Evolutionary conservation across 2,888 invertebrate species (phyloP).

Genomic region (Temnothorax unifasciatus): DNA sequence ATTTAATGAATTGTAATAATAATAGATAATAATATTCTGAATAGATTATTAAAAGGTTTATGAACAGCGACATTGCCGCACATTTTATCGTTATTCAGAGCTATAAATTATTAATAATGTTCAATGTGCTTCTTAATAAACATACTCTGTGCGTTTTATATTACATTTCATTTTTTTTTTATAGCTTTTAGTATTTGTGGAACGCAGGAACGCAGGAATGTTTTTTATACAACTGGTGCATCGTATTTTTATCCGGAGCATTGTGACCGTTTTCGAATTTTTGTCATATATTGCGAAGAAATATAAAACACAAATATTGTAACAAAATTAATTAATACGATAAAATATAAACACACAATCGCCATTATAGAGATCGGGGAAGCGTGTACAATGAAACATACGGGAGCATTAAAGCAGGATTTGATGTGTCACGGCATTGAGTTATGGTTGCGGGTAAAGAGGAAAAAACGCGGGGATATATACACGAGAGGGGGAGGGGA

Average conservation of each 20-base stretch:
- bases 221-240: background rate
- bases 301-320: background rate
- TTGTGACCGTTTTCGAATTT: background rate
- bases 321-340: background rate
- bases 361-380: background rate
- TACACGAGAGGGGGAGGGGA: background rate
- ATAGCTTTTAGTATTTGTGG: background rate
- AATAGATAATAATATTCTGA: background rate
- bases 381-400: background rate
- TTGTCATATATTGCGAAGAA: background rate
- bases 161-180: background rate
- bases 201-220: background rate
- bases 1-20: background rate
- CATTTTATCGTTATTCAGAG: background rate
- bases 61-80: background rate
- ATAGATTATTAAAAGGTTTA: background rate
- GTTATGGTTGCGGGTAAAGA: background rate
- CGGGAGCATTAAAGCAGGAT: background rate
- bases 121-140: background rate
- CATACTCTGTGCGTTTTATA: background rate
- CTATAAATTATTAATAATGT: background rate
- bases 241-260: background rate
- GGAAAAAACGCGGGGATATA: background rate
- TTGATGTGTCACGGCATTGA: slow-evolving; percentile 29
- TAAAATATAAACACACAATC: background rate